Base-by-base conservation (phyloP, 2,797 vertebrate species). In the Acanthurus leucopareius region DNA sequence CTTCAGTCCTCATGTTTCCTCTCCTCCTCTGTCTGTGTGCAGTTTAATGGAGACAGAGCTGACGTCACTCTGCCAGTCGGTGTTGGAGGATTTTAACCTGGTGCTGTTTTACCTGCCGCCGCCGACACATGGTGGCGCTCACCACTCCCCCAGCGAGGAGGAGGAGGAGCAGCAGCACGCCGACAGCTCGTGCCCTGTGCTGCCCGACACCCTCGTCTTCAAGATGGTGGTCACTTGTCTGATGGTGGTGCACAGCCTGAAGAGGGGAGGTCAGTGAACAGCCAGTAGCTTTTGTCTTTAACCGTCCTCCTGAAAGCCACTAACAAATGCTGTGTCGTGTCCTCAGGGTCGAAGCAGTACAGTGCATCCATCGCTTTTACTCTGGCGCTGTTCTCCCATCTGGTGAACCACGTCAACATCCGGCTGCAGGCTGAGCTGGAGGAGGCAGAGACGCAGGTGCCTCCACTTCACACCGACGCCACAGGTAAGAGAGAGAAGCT, bases 391-490 rank as follows among this genome's bases (percentile, higher is more conserved):
- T 99, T 99, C 93, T 99, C 98, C 28, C 98, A 99, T 73, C 96
- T 99, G 65, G 96, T 99, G 42, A 99, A 99, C 86, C 98, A 99
- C 10, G 98, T 99, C 72, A 99, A 99, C 90, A 99, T 99, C 75
- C 95, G 98, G 49, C 96, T 99, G 74, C 98, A 99, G 92, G 97
- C 97, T 0, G 98, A 99, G 62, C 94, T 99, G 64, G 98, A 99
- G 85, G 98, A 99, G 42, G 94, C 94, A 4, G 98, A 98, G 68
- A 96, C 92, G 74, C 95, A 96, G 0, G 97, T 97, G 49, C 96
- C 97, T 0, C 94, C 97, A 0, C 95, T 99, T 61, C 96, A 94
- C 87, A 96, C 95, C 0, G 97, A 99, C 1, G 91, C 95, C 62
- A 76, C 96, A 90, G 98, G 97, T 98, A 78, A 90, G 88, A 72